These are phyloP conservation scores for Myxocyprinus asiaticus DNA, from an alignment of 2,113 vertebrate genomes.

Conservation along the genomic window DNA sequence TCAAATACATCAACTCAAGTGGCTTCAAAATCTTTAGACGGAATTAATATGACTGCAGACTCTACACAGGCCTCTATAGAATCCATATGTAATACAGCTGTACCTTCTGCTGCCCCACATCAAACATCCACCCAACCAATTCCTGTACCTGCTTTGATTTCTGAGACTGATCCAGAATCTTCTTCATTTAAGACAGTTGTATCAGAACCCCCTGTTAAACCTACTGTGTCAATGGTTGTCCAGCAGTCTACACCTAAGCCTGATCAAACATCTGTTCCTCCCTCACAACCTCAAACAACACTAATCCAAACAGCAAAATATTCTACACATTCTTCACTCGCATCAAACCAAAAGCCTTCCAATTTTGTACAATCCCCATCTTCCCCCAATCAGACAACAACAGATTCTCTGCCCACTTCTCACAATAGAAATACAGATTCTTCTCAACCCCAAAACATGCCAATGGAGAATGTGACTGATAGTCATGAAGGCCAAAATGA, in stretches of 20 bases:
- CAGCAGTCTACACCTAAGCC: not conserved
- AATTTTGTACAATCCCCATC: too few species aligned
- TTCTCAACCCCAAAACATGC: slow-evolving; percentile 1
- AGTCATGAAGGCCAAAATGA: slow-evolving; percentile 31
- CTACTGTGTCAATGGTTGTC: not conserved
- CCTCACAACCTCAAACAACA: slow-evolving; percentile 5
- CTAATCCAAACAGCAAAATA: not conserved
- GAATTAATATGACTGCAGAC: too few species aligned
- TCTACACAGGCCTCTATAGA: slow-evolving; percentile 2
- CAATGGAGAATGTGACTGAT: not conserved
- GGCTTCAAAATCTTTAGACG: not conserved
- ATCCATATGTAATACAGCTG: not conserved
- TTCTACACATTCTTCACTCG: not conserved
- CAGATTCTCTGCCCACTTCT: not conserved
- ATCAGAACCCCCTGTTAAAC: slow-evolving; percentile 3
- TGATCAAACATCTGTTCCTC: slow-evolving; percentile 14
- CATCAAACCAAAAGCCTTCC: slow-evolving; percentile 4
- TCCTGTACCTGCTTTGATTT: slow-evolving; percentile 3
- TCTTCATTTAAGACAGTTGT: too few species aligned
- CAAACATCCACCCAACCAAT: not conserved
- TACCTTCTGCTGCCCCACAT: not conserved
- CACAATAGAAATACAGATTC: not conserved
- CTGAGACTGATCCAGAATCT: not conserved
- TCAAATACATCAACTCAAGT: slow-evolving; percentile 4
- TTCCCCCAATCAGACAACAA: not conserved